Conservation (phyloP, 2,113 vertebrate genomes). For the Notiomystis cincta region DNA sequence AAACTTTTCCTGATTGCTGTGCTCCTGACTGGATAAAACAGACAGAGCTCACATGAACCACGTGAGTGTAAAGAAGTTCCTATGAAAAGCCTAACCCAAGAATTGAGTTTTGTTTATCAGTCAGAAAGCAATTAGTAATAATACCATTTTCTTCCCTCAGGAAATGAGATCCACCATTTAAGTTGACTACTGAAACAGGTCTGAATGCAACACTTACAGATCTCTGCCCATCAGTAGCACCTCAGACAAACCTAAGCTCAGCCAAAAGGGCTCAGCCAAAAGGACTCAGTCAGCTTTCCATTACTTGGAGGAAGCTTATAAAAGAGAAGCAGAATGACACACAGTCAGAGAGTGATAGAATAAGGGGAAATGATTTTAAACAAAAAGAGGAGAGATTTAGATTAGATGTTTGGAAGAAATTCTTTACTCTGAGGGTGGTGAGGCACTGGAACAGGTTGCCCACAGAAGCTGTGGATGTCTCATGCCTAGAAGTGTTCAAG, state of each 20-base stretch:
- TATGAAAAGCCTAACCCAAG: not conserved
- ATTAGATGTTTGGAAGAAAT: not conserved
- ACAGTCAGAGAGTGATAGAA: not conserved
- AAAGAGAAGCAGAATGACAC: not conserved
- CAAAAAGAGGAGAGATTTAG: not conserved
- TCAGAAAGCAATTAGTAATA: not conserved
- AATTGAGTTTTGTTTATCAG: not conserved
- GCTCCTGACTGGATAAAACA: not conserved
- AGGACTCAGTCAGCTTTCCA: not conserved
- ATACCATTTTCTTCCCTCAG: not conserved
- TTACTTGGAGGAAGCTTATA: not conserved
- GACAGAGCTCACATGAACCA: not conserved
- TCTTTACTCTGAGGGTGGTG: not conserved
- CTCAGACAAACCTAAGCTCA: not conserved
- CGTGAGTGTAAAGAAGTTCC: not conserved
- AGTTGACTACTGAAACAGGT: not conserved
- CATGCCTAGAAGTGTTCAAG: not conserved
- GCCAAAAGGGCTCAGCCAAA: not conserved
- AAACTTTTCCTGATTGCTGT: not conserved
- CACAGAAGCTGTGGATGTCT: not conserved
- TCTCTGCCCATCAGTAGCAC: not conserved
- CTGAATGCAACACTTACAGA: not conserved
- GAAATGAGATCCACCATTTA: not conserved
- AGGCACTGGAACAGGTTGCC: not conserved
- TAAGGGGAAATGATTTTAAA: not conserved